Evolutionary conservation across 1,140 invertebrate genomes (phyloP).

Genomic region (Diabrotica undecimpunctata): DNA sequence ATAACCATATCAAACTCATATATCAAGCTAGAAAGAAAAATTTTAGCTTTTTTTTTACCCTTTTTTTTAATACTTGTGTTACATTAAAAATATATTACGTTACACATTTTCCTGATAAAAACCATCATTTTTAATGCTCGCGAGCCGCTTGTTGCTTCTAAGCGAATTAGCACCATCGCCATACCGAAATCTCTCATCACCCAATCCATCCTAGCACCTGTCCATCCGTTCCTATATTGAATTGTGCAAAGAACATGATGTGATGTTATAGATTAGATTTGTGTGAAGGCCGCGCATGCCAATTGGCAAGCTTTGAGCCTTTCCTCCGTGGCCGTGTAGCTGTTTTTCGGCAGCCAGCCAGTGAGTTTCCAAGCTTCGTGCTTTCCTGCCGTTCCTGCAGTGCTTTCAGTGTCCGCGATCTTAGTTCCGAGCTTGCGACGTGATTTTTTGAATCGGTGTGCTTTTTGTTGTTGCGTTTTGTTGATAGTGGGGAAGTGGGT

Average conservation of each 20-base stretch:
- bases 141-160: background rate
- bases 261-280: constrained; percentile 47
- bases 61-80: too few species aligned
- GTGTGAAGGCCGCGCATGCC: constrained; percentile 41
- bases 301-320: constrained; percentile 31
- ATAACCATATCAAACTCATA: too few species aligned
- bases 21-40: too few species aligned
- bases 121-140: background rate
- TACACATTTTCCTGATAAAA: too few species aligned
- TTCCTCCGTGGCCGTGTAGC: constrained; percentile 6
- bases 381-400: constrained; percentile 23
- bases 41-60: too few species aligned
- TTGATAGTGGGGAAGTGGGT: background rate
- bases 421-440: constrained; percentile 5
- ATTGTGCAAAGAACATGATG: constrained; percentile 35
- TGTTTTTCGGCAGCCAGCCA: constrained; percentile 29
- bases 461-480: background rate
- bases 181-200: background rate
- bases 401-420: constrained; percentile 17
- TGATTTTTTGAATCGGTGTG: constrained; percentile 1
- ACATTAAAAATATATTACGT: too few species aligned
- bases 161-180: background rate
- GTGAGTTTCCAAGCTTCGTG: constrained; percentile 33
- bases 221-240: constrained; percentile 23
- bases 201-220: constrained; percentile 18